phyloP scores from a whole-genome alignment of 2,113 vertebrate genomes.

The Prochilodus magdalenae region DNA sequence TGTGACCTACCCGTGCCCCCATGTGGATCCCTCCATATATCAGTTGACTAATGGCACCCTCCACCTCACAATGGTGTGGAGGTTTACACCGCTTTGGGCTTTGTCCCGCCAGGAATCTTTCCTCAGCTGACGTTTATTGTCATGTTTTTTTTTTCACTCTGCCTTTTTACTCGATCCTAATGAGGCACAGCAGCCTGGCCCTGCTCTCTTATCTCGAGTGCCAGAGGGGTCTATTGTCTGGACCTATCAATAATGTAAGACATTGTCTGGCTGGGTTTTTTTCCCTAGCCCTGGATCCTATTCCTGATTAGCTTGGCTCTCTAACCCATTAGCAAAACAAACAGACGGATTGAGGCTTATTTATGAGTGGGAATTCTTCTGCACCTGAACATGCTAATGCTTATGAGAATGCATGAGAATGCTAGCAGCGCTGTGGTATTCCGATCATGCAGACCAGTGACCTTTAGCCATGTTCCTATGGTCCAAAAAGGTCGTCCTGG shows the following conservation, averaged over 20 bases:
- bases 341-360: neutral
- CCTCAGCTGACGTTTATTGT: slow-evolving; percentile 67
- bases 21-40: slow-evolving; percentile 60
- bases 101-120: slow-evolving; percentile 58
- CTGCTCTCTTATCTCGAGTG: slow-evolving; percentile 61
- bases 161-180: slow-evolving; percentile 63
- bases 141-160: slow-evolving; percentile 59
- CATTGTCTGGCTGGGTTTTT: slow-evolving; percentile 53
- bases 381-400: neutral
- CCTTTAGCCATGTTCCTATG: too few relatives aligned
- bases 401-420: neutral
- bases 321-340: too few relatives aligned
- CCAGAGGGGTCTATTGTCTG: slow-evolving; percentile 67
- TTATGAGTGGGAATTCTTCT: neutral
- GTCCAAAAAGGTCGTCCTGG: too few relatives aligned
- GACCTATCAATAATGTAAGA: slow-evolving; percentile 71
- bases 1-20: slow-evolving; percentile 61
- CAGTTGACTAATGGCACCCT: slow-evolving; percentile 56
- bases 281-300: neutral
- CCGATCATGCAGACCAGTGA: neutral
- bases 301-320: neutral
- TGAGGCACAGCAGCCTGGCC: slow-evolving; percentile 60
- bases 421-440: neutral
- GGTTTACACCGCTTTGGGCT: slow-evolving; percentile 60
- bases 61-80: slow-evolving; percentile 52